Conservation (phyloP, 2,888 invertebrate genomes). For the Mimumesa dahlbomi region DNA sequence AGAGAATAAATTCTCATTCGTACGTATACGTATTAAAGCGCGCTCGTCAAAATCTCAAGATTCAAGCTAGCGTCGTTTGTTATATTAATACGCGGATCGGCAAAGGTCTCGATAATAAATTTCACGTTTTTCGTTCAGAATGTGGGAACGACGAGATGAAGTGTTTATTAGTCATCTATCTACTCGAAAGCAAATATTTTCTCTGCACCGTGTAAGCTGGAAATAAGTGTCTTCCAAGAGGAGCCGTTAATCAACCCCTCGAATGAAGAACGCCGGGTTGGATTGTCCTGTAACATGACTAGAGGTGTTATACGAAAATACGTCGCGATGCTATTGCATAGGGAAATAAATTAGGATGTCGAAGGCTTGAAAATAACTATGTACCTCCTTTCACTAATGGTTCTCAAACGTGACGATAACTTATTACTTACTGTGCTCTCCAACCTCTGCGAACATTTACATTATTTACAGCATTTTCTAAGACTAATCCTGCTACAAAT, state of each 20-base stretch:
- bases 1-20: not conserved
- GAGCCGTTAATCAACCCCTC: constrained; percentile 10
- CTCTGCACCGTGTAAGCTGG: constrained; percentile 3
- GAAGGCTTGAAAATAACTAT: constrained; percentile 2
- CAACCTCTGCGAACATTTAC: too few relatives aligned
- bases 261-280: not conserved
- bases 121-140: not conserved
- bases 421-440: not conserved
- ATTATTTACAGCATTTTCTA: too few relatives aligned
- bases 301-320: constrained; percentile 6
- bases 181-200: constrained; percentile 16
- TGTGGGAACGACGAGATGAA: not conserved
- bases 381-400: not conserved
- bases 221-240: constrained; percentile 15
- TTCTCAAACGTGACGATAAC: too few relatives aligned
- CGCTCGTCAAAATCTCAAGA: too few relatives aligned
- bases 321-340: not conserved
- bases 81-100: too few relatives aligned
- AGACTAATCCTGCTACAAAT: too few relatives aligned
- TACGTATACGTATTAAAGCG: too few relatives aligned
- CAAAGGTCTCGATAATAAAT: constrained; percentile 3
- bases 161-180: constrained; percentile 13
- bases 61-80: too few relatives aligned
- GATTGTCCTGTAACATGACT: constrained; percentile 4
- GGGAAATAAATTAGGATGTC: not conserved